Percentiles rank a stretch among this genome's conserved stretches.
Evolutionary conservation across 1,140 invertebrate genomes (phyloP).

Genomic region (Tetramorium alpestre): DNA sequence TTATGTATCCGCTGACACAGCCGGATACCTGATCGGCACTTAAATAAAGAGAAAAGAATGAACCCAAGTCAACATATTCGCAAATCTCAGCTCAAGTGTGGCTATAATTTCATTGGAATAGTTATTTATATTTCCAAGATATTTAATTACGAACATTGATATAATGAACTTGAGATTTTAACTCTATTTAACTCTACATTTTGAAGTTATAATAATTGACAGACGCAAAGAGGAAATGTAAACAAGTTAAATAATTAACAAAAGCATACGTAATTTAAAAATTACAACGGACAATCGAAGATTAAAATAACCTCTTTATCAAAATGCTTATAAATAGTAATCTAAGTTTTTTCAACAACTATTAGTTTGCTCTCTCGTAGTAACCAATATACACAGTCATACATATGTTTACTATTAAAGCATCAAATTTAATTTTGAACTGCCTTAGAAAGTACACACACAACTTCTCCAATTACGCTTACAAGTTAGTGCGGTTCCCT

Average conservation of each 20-base stretch:
- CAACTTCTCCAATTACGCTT: slow-evolving; percentile 28
- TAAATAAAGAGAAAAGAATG: background rate
- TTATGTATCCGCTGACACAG: slow-evolving; percentile 64
- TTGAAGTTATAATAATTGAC: background rate
- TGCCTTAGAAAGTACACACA: background rate
- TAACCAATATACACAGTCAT: background rate
- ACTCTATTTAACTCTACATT: background rate
- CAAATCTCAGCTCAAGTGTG: background rate
- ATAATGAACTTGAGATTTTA: background rate
- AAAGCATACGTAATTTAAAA: background rate
- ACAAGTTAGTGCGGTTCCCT: background rate
- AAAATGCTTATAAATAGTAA: background rate
- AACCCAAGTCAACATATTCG: background rate
- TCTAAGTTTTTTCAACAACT: background rate
- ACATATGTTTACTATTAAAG: background rate
- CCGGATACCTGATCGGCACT: slow-evolving; percentile 37
- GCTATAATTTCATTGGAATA: background rate
- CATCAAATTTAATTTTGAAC: background rate
- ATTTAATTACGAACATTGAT: background rate
- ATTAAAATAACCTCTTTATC: background rate
- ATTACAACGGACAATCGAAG: background rate
- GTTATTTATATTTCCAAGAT: background rate
- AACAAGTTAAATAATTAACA: background rate
- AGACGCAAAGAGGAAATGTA: background rate
- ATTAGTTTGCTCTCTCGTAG: background rate